Conservation (phyloP, 2,113 vertebrate genomes). For the Eurystomus gularis region DNA sequence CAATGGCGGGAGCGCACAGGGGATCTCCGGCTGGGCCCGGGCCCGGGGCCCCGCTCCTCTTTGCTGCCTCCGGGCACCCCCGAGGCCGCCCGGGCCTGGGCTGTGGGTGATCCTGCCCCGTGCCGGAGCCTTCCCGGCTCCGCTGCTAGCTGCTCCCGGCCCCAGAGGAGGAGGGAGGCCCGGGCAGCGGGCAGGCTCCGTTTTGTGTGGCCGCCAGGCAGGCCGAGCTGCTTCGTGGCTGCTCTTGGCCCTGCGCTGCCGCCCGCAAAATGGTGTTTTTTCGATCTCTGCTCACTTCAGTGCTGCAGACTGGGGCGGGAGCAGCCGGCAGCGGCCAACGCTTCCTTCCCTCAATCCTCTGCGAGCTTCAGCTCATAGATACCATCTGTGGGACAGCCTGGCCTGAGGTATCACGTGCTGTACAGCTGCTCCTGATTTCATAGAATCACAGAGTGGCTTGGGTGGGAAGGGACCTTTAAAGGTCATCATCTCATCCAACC, state of each 20-base stretch:
- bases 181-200: rapidly evolving
- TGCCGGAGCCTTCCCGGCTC: neutral
- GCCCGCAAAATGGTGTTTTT: neutral
- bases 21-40: no score
- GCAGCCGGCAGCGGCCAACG: rapidly evolving
- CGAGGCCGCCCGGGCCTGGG: neutral
- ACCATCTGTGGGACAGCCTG: neutral
- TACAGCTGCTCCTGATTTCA: neutral
- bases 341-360: neutral
- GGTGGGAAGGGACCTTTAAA: no score
- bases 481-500: no score
- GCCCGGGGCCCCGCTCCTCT: no score
- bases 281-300: rapidly evolving
- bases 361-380: rapidly evolving
- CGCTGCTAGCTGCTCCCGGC: neutral
- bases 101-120: neutral
- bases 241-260: neutral
- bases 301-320: neutral
- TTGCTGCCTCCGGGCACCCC: no score
- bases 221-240: no score
- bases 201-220: neutral
- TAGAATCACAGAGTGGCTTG: no score
- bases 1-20: neutral
- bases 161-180: neutral
- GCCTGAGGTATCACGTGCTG: rapidly evolving